Conservation (phyloP, 1,140 invertebrate species). For the Hycleus cichorii region DNA sequence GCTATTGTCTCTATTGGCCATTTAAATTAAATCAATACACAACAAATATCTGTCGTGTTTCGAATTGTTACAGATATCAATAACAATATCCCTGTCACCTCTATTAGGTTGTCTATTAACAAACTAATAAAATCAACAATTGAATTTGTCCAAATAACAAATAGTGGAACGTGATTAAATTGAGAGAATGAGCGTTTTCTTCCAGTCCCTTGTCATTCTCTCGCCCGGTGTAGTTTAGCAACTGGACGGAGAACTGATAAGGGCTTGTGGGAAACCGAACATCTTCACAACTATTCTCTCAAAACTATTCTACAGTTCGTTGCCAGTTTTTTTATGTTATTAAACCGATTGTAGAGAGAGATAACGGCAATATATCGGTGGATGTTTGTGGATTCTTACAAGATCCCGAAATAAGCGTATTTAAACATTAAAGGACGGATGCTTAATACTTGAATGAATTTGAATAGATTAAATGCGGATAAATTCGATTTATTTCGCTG, state of each 20-base stretch:
- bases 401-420: neutral
- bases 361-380: too few species aligned
- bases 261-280: conserved; percentile 53
- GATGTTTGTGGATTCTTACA: too few species aligned
- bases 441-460: too few species aligned
- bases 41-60: neutral
- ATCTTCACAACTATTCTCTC: conserved; percentile 7
- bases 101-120: neutral
- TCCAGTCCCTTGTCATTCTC: conserved; percentile 62
- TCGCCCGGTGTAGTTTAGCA: conserved; percentile 56
- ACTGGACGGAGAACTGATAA: conserved; percentile 74
- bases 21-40: neutral
- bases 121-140: neutral
- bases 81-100: neutral
- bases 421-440: too few species aligned
- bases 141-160: neutral
- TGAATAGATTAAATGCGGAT: neutral
- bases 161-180: neutral
- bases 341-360: too few species aligned
- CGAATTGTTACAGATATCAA: neutral
- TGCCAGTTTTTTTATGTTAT: too few species aligned
- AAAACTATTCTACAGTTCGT: too few species aligned
- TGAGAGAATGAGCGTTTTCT: conserved; percentile 32
- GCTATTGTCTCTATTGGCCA: neutral
- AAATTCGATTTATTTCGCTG: too few species aligned